phyloP scores from a whole-genome alignment of 2,113 vertebrate genomes.

The Diphyllodes magnificus region DNA sequence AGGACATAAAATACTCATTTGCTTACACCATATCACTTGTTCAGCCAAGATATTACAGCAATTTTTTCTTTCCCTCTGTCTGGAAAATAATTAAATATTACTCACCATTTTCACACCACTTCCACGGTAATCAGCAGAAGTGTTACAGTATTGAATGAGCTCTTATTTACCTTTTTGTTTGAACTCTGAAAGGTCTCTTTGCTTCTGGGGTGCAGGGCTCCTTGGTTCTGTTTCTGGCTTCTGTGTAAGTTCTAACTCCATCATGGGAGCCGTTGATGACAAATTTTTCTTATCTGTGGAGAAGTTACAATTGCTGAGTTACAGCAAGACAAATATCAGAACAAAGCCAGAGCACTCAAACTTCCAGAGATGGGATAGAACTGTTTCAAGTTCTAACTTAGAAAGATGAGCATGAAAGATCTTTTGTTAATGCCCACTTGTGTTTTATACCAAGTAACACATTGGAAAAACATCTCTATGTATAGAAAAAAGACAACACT shows the following conservation, averaged over 20 bases:
- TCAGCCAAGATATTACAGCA: not conserved
- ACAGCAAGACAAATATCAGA: not conserved
- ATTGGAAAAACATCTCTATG: not conserved
- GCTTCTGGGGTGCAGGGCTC: not conserved
- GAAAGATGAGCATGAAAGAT: not conserved
- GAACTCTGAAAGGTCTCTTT: not conserved
- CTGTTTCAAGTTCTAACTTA: not conserved
- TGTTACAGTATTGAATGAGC: not conserved
- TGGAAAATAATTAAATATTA: not conserved
- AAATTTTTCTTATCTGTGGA: not conserved
- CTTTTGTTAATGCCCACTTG: not conserved
- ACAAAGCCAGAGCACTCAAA: not conserved
- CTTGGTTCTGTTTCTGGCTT: not conserved
- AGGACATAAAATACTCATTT: not conserved
- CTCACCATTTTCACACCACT: not conserved
- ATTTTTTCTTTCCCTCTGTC: not conserved
- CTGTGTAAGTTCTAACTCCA: not conserved
- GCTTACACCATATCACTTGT: not conserved
- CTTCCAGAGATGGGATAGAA: not conserved
- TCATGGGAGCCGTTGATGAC: rapidly evolving
- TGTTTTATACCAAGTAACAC: not conserved
- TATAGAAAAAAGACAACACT: not conserved
- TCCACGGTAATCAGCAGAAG: not conserved
- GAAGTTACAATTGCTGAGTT: not conserved
- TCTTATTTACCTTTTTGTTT: not conserved